Conservation (phyloP, 2,797 vertebrate species). For the Argentina silus region DNA sequence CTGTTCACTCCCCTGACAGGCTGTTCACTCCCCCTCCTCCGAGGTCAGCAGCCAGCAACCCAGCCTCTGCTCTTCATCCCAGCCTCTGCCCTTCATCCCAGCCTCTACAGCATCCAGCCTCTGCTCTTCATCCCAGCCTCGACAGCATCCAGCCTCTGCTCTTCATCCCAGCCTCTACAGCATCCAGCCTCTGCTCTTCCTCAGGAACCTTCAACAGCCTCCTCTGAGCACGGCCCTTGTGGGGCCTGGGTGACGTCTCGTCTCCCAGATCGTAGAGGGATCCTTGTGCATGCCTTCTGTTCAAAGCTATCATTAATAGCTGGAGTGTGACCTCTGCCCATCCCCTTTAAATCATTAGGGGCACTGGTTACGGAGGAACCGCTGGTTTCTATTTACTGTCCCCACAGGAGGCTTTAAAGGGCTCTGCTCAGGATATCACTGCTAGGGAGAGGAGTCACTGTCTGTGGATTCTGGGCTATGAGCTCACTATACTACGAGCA, state of each 20-base stretch:
- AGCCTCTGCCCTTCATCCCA: not conserved
- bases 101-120: not conserved
- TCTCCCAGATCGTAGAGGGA: constrained; percentile 53
- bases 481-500: constrained; percentile 35
- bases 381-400: constrained; percentile 72
- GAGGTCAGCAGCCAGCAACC: constrained; percentile 9
- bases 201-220: constrained; percentile 68
- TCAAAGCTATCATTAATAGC: constrained; percentile 74
- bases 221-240: constrained; percentile 39
- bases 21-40: constrained; percentile 31
- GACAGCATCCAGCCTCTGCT: constrained; percentile 36
- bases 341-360: constrained; percentile 74
- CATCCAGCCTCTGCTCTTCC: constrained; percentile 59
- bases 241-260: constrained; percentile 59
- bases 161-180: constrained; percentile 15
- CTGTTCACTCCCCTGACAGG: constrained; percentile 27
- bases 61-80: not conserved
- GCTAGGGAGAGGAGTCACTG: constrained; percentile 20
- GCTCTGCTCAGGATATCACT: not conserved
- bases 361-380: constrained; percentile 38
- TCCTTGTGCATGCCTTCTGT: constrained; percentile 64
- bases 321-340: constrained; percentile 69
- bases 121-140: not conserved
- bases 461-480: constrained; percentile 13
- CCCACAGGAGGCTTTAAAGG: constrained; percentile 56